A percentile compares a stretch with the other conserved stretches of the same genome.
Conservation (phyloP, 1,140 invertebrate species). For the Chionoecetes opilio region DNA sequence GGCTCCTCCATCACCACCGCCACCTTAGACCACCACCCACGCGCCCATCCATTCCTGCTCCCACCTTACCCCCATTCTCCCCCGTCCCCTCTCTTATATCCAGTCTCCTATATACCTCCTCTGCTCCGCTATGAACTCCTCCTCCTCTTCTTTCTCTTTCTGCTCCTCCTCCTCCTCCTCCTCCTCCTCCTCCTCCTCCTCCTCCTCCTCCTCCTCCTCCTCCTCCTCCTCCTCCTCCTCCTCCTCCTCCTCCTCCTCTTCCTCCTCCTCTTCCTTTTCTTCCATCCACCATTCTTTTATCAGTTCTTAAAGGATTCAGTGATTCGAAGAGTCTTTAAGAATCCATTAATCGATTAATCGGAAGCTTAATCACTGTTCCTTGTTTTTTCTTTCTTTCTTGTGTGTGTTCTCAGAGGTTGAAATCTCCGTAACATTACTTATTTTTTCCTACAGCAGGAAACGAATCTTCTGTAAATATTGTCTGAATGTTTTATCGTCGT, state of each 20-base stretch:
- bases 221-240: not conserved
- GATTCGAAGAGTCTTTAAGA: not conserved
- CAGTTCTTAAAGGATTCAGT: not conserved
- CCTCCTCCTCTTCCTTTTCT: not conserved
- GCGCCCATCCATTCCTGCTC: not conserved
- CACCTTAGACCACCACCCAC: slow-evolving; percentile 11
- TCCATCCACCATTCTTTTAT: not conserved
- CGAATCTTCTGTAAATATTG: slow-evolving; percentile 10
- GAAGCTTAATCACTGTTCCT: not conserved
- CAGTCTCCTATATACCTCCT: not conserved
- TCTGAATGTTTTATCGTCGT: too few relatives aligned
- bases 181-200: not conserved
- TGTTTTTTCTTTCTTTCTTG: too few relatives aligned
- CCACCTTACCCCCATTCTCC: too few relatives aligned
- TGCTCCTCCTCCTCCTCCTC: slow-evolving; percentile 7
- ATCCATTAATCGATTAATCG: slow-evolving; percentile 21
- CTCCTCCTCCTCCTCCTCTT: not conserved
- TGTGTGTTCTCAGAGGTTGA: not conserved
- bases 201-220: not conserved
- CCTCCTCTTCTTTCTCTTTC: not conserved
- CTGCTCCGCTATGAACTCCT: not conserved
- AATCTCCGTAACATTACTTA: not conserved
- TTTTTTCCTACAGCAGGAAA: not conserved
- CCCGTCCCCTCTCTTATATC: not conserved
- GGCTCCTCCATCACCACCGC: not conserved